These are phyloP conservation scores for Beris chalybata DNA, from an alignment of 2,888 invertebrate species.

Conservation along the genomic window DNA sequence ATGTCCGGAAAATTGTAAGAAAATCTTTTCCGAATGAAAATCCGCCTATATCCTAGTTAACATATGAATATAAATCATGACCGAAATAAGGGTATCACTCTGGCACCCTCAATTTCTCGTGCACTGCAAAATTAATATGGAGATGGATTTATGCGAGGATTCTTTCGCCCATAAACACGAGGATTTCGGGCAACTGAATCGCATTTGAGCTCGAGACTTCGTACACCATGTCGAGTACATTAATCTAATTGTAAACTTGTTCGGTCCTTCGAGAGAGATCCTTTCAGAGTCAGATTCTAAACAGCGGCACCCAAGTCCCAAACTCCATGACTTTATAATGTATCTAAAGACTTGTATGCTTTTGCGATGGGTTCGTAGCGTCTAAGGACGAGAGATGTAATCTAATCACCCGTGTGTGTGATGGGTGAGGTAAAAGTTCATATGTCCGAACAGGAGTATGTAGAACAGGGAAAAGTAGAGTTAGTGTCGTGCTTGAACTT, in stretches of 20 bases:
- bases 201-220: slow-evolving; percentile 16
- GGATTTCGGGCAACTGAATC: slow-evolving; percentile 31
- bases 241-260: slow-evolving; percentile 25
- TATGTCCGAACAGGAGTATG: background rate
- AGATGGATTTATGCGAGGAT: slow-evolving; percentile 34
- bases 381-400: background rate
- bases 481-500: background rate
- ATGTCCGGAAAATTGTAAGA: slow-evolving; percentile 23
- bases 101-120: slow-evolving; percentile 14
- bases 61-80: slow-evolving; percentile 40
- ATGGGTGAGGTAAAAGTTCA: slow-evolving; percentile 21
- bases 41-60: slow-evolving; percentile 33
- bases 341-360: background rate
- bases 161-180: slow-evolving; percentile 35
- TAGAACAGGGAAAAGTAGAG: slow-evolving; percentile 3
- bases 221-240: slow-evolving; percentile 12
- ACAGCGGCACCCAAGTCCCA: too few relatives aligned
- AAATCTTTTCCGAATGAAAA: slow-evolving; percentile 33
- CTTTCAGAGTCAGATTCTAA: too few relatives aligned
- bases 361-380: background rate
- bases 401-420: slow-evolving; percentile 20
- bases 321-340: background rate
- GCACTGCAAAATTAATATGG: slow-evolving; percentile 36
- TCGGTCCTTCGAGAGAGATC: background rate
- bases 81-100: slow-evolving; percentile 11